Base-by-base conservation (phyloP, 2,888 invertebrate species). In the Cecidostiba fungosa region DNA sequence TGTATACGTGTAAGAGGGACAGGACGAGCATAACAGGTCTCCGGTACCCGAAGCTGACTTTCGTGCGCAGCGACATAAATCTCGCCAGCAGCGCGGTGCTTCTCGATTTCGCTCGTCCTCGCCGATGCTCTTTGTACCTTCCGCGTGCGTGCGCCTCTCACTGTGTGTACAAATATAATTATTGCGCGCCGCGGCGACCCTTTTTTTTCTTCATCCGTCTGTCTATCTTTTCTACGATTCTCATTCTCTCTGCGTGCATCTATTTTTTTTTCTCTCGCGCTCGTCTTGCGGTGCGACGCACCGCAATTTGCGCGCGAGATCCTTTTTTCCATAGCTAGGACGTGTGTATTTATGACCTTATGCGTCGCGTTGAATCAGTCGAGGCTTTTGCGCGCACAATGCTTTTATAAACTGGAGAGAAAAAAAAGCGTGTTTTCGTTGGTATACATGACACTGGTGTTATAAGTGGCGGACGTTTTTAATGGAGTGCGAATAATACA, bases 81-180 rank as follows among this genome's bases (percentile, higher is more conserved):
- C 81, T 81, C n/a, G 23, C 19, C 26, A 8, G 50, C 50, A 3
- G 19, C 19, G 50, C 62, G 54, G 12, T 29, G 66, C 66, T 66
- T 66, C 66, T 66, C 66, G 66, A 66, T 77, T 62, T 73, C 59
- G 54, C 77, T 59, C 72, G 36, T 32, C n/a, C n/a, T 8, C n/a
- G n/a, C 8, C 19, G 6, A 54, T 23, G 59, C 26, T 74, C 77
- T 47, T 29, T 81, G 43, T 81, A 59, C 73, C 54, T 82, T 79
- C 77, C 66, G 72, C 66, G 77, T 77, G 72, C 81, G 81, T 50
- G 85, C 85, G 77, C 81, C 62, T 85, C 69, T 78, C 82, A n/a
- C n/a, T n/a, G n/a, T 85, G 79, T 82, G 79, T 79, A 82, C 85
- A 85, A 82, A 85, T 85, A 85, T 82, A 85, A 85, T 85, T 82